Percentiles rank a stretch among this genome's conserved stretches.
These are phyloP conservation scores for Aphelocoma californica DNA, from an alignment of 2,797 vertebrate genomes.

Conservation along the genomic window DNA sequence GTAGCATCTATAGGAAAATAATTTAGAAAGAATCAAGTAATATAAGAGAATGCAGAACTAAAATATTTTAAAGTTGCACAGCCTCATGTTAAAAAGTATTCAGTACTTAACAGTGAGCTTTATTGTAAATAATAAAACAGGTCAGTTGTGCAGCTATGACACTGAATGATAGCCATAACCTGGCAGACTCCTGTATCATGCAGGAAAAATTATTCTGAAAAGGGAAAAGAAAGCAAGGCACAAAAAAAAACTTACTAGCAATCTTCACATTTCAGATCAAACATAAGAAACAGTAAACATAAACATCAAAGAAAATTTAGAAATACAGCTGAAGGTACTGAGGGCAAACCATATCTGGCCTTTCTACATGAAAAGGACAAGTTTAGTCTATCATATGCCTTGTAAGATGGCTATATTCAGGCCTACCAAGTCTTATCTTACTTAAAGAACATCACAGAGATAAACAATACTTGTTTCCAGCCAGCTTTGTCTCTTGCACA, in stretches of 20 bases:
- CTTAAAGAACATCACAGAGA: background rate
- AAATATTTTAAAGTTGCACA: background rate
- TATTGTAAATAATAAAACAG: background rate
- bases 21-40: background rate
- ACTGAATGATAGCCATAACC: background rate
- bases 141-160: background rate
- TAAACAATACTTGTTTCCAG: background rate
- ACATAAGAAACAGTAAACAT: background rate
- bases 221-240: background rate
- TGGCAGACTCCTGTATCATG: background rate
- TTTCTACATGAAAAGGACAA: background rate
- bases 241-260: background rate
- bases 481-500: background rate
- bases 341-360: background rate
- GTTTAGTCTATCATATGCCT: background rate
- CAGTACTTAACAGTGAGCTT: background rate
- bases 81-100: background rate
- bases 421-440: background rate
- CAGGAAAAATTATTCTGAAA: background rate
- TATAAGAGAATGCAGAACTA: background rate
- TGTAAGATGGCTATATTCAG: background rate
- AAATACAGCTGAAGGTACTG: background rate
- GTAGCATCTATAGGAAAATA: slow-evolving; percentile 72
- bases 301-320: background rate
- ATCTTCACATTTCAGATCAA: background rate